phyloP scores from a whole-genome alignment of 2,888 invertebrate genomes.

The Microchrysa polita region DNA sequence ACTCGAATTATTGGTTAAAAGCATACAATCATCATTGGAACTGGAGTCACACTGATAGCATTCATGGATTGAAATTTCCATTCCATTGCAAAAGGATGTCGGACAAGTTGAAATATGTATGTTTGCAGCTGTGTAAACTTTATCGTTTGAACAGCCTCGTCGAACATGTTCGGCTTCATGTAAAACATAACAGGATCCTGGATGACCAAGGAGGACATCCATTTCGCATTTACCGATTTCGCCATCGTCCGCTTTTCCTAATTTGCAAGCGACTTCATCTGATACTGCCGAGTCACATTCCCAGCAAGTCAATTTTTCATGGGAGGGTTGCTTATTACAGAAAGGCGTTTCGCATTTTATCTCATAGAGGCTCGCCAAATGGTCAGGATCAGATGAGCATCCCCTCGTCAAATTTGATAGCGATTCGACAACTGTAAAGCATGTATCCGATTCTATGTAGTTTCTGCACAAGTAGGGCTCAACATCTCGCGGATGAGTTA shows the following conservation, averaged over 20 bases:
- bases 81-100: constrained; percentile 18
- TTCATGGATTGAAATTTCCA: not conserved
- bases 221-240: constrained; percentile 21
- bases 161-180: constrained; percentile 13
- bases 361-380: not conserved
- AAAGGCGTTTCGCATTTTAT: not conserved
- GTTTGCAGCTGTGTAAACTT: not conserved
- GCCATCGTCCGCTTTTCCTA: constrained; percentile 16
- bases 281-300: constrained; percentile 16
- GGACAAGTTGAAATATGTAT: not conserved
- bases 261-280: constrained; percentile 21
- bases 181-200: constrained; percentile 6
- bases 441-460: not conserved
- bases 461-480: not conserved
- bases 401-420: not conserved
- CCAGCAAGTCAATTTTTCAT: constrained; percentile 12
- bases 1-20: not conserved
- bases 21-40: not conserved
- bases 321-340: constrained; percentile 14
- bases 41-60: constrained; percentile 15
- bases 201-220: not conserved
- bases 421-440: constrained; percentile 3
- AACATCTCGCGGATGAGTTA: not conserved
- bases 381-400: not conserved
- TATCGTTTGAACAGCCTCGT: constrained; percentile 23